Evolutionary conservation across 2,797 vertebrate species (phyloP).

Genomic region (Catharus ustulatus): DNA sequence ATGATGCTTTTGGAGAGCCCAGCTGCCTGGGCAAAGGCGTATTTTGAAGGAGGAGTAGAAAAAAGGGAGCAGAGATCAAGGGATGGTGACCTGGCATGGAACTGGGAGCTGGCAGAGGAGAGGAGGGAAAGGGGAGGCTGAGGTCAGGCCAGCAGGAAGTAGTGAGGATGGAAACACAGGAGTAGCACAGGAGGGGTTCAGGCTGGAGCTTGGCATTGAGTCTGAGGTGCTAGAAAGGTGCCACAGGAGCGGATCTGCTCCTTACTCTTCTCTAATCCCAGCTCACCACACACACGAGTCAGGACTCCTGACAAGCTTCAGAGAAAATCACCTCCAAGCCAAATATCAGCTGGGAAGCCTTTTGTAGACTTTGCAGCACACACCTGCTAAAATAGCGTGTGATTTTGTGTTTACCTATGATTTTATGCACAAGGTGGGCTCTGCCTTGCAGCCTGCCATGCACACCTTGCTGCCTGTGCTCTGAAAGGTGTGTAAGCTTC

Average conservation of each 20-base stretch:
- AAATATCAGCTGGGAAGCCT: not conserved
- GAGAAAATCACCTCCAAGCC: not conserved
- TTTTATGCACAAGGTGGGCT: not conserved
- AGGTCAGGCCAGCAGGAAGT: not conserved
- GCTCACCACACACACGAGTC: fast-evolving
- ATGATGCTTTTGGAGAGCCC: not conserved
- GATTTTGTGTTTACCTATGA: not conserved
- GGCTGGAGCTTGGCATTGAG: not conserved
- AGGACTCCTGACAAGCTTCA: not conserved
- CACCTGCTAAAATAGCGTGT: not conserved
- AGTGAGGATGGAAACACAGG: not conserved
- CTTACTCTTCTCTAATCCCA: not conserved
- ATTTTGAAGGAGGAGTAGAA: not conserved
- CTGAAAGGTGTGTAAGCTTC: fast-evolving
- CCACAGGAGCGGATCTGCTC: not conserved
- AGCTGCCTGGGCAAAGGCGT: not conserved
- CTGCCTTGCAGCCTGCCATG: not conserved
- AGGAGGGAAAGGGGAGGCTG: not conserved
- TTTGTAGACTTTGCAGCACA: not conserved
- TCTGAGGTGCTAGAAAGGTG: not conserved
- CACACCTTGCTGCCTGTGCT: not conserved
- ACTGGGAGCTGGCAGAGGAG: not conserved
- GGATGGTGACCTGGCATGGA: fast-evolving
- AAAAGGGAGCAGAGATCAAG: not conserved
- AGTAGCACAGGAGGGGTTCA: not conserved